Base-by-base conservation (phyloP, 2,797 vertebrate species). In the Discoglossus pictus region DNA sequence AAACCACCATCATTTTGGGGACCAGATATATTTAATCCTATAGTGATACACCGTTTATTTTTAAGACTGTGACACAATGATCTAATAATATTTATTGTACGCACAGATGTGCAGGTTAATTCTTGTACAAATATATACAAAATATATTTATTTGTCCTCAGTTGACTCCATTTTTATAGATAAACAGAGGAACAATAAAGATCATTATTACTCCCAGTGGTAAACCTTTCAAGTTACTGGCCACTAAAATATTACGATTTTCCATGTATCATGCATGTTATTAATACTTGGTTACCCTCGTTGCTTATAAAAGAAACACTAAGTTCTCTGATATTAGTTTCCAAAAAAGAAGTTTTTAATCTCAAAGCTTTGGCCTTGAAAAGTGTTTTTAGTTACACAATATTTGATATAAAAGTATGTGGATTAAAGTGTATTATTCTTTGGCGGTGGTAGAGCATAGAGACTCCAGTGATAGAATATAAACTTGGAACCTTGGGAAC, bases 401-500 rank as follows among this genome's bases (percentile, higher is more conserved):
- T 61, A 51, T 52, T 25, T 12, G 16, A 42, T 53, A 59, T 50
- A 67, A 60, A 44, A 42, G 27, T 21, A 50, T 34, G 44, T 21
- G 35, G 44, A 52, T 60, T 61, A 60, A 46, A 43, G 24, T 25
- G 25, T 74, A 63, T 73, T 73, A 58, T 73, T 80, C 75, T 74
- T 74, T 78, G 74, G 53, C 65, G 73, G 63, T 55, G 67, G 16
- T 18, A 23, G 24, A 52, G 51, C 63, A 59, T 65, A 62, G 75
- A 71, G 71, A 16, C 1, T 72, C 72, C 24, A 60, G 73, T 52
- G 76, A 59, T 70, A 67, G 67, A 73, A 72, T 64, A 64, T 64
- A 59, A 64, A 72, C 70, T 61, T 78, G 70, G 77, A 79, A 46
- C 20, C 36, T 75, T 61, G 78, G 70, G 77, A 79, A 46, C 20